phyloP scores from a whole-genome alignment of 23 tunicate genomes.

The Oikopleura albicans region DNA sequence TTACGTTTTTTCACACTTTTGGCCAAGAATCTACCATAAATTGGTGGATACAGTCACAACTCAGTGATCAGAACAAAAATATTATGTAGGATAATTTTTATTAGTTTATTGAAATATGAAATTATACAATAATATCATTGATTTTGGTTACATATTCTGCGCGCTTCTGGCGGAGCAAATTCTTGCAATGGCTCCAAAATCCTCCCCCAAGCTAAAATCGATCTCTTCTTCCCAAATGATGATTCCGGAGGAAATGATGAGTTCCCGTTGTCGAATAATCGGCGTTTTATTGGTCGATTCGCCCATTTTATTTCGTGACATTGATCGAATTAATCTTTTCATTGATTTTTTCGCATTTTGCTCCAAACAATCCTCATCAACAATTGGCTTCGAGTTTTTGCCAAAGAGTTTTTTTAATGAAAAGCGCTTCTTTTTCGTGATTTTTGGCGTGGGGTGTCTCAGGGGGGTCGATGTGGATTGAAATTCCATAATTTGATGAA shows the following conservation, averaged over 20 bases:
- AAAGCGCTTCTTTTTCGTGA: not conserved
- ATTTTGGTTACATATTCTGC: too few relatives aligned
- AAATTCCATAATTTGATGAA: not conserved
- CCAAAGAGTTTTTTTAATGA: not conserved
- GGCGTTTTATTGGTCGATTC: not conserved
- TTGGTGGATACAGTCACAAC: too few relatives aligned
- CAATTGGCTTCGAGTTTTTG: not conserved
- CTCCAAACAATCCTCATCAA: not conserved
- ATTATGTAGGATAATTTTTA: too few relatives aligned
- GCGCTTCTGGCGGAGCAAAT: too few relatives aligned
- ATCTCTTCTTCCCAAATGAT: not conserved
- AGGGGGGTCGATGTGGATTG: too few relatives aligned
- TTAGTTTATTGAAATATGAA: too few relatives aligned
- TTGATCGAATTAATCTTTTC: not conserved
- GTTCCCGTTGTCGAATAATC: not conserved
- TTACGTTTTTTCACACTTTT: too few relatives aligned
- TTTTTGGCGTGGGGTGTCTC: not conserved
- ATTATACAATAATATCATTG: too few relatives aligned
- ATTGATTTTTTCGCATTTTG: not conserved
- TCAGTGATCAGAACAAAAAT: too few relatives aligned
- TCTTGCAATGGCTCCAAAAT: too few relatives aligned
- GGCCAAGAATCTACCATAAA: too few relatives aligned
- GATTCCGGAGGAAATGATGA: not conserved
- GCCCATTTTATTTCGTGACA: not conserved
- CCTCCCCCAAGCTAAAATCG: too few relatives aligned